These are phyloP conservation scores for Aurelia coerulea DNA, from an alignment of 30 jellyfish, hydroid and myxozoan species.

Conservation along the genomic window DNA sequence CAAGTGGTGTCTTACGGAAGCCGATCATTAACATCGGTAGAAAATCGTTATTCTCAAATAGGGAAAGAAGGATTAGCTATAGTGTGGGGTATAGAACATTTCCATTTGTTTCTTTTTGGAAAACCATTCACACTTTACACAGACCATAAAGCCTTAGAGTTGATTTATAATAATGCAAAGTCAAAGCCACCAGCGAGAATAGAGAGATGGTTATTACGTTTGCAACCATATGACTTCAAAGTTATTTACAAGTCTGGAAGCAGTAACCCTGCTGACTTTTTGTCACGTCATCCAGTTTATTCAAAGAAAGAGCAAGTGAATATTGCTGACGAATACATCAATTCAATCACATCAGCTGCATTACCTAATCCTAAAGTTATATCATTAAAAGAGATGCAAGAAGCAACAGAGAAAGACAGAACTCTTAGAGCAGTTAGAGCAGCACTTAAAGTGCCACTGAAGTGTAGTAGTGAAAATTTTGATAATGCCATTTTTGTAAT, in stretches of 20 bases:
- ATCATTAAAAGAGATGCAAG: conserved; percentile 16
- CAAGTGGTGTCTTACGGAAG: conserved; percentile 35
- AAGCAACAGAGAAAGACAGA: conserved; percentile 31
- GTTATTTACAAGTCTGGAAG: conserved; percentile 24
- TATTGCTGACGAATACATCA: conserved; percentile 35
- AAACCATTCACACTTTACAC: too few relatives aligned
- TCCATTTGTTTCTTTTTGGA: too few relatives aligned
- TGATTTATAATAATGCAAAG: too few relatives aligned
- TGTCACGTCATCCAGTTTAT: conserved; percentile 45
- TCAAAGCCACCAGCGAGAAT: too few relatives aligned
- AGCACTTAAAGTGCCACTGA: too few relatives aligned
- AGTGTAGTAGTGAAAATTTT: too few relatives aligned
- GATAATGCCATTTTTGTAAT: too few relatives aligned
- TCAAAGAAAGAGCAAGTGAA: not conserved
- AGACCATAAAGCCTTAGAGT: too few relatives aligned
- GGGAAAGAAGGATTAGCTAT: too few relatives aligned
- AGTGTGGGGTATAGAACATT: too few relatives aligned
- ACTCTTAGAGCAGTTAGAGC: not conserved
- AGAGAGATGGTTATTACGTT: conserved; percentile 24
- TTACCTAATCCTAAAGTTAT: conserved; percentile 31
- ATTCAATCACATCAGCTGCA: conserved; percentile 12
- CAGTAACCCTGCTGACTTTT: conserved; percentile 40
- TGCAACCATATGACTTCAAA: conserved; percentile 17
- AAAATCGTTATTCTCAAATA: too few relatives aligned
- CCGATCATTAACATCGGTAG: too few relatives aligned